Base-by-base conservation (phyloP, 2,797 vertebrate species). In the Denticeps clupeoides region DNA sequence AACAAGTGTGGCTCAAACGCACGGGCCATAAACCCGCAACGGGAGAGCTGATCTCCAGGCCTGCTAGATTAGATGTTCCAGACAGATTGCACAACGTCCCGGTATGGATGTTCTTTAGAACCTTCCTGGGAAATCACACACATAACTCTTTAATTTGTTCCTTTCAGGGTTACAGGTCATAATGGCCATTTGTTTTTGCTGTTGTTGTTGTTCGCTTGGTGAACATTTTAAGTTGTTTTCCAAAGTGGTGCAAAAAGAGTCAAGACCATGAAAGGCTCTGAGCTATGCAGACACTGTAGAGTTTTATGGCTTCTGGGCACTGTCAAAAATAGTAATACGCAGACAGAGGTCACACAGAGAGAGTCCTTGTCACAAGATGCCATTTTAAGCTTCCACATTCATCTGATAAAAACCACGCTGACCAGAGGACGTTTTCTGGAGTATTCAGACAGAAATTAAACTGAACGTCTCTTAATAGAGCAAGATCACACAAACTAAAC, bases 101-200 rank as follows among this genome's bases (percentile, higher is more conserved):
- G n/a, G n/a, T n/a, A n/a, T n/a, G n/a, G n/a, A n/a, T n/a, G n/a
- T n/a, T n/a, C n/a, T n/a, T n/a, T n/a, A n/a, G n/a, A n/a, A n/a
- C n/a, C n/a, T n/a, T n/a, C n/a, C n/a, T n/a, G n/a, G n/a, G n/a
- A n/a, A n/a, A n/a, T n/a, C n/a, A n/a, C n/a, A n/a, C n/a, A n/a
- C n/a, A n/a, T n/a, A n/a, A n/a, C n/a, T n/a, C n/a, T n/a, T n/a
- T n/a, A n/a, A n/a, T n/a, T 46, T 47, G 44, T 51, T 65, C 47
- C 54, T n/a, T n/a, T n/a, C n/a, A n/a, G n/a, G n/a, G n/a, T n/a
- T n/a, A n/a, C n/a, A n/a, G n/a, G n/a, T n/a, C n/a, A n/a, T n/a
- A n/a, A n/a, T n/a, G 50, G 5, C 53, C 65, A 59, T 51, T 62
- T 49, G 29, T 47, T 53, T 38, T 40, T 35, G 27, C 53, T 40